A percentile compares a stretch with the other conserved stretches of the same genome.
These are phyloP conservation scores for Rhadinocentrus ornatus DNA, from an alignment of 2,797 vertebrate species.

Conservation along the genomic window DNA sequence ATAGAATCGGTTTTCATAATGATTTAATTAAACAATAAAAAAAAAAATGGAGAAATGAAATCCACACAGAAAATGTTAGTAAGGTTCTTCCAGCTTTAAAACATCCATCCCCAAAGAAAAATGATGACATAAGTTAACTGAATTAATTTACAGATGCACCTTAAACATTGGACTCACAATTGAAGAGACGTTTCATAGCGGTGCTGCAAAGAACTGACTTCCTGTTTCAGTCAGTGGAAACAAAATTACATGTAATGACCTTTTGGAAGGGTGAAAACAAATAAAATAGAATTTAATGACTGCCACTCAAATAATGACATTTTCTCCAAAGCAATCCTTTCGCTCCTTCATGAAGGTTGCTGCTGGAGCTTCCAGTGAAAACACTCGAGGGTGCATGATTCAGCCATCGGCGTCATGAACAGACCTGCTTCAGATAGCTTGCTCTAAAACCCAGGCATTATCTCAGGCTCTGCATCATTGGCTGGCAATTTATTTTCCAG, in stretches of 20 bases:
- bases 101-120: slow-evolving; percentile 22
- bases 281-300: slow-evolving; percentile 58
- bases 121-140: slow-evolving; percentile 8
- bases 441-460: slow-evolving; percentile 75
- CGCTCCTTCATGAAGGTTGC: slow-evolving; percentile 56
- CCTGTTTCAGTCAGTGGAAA: slow-evolving; percentile 52
- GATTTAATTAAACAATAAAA: slow-evolving; percentile 47
- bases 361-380: slow-evolving; percentile 55
- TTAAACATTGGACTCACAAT: slow-evolving; percentile 29
- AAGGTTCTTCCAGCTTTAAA: background rate
- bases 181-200: slow-evolving; percentile 34
- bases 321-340: slow-evolving; percentile 48
- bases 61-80: slow-evolving; percentile 32
- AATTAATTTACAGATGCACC: slow-evolving; percentile 46
- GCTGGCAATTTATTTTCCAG: slow-evolving; percentile 85
- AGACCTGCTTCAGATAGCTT: slow-evolving; percentile 71
- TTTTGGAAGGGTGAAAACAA: slow-evolving; percentile 50
- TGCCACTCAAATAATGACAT: slow-evolving; percentile 57
- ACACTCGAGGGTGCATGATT: slow-evolving; percentile 49
- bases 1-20: slow-evolving; percentile 75
- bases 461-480: slow-evolving; percentile 72
- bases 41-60: slow-evolving; percentile 28
- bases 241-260: slow-evolving; percentile 58
- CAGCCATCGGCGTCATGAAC: slow-evolving; percentile 65
- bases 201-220: slow-evolving; percentile 47